Base-by-base conservation (phyloP, 2,888 invertebrate genomes). In the Endomychus coccineus region DNA sequence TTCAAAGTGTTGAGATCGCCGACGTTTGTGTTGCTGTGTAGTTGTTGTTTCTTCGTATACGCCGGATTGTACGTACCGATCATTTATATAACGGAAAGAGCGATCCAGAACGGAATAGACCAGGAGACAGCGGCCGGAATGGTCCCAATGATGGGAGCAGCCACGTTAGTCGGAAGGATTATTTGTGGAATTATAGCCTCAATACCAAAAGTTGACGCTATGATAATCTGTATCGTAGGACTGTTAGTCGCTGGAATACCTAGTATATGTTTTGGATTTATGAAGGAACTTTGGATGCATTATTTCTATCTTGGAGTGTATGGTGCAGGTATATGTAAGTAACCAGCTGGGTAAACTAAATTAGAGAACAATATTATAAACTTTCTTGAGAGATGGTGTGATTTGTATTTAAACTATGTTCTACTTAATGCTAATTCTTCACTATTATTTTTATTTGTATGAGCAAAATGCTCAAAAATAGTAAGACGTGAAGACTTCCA, bases 41-140 rank as follows among this genome's bases (percentile, higher is more conserved):
- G 59, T 1, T 64, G 66, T 28, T 64, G 86, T 6, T 79, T 82
- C 40, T 65, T 86, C 38, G 82, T 82, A 1, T 75, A 82, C 55
- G 71, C 84, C 58, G 86, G 85, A 44, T 77, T 84, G 53, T 84
- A 81, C 56, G 77, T 83, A n/a, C 86, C 87, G 0, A 88, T 79
- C 59, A 71, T 81, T 46, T 87, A 77, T 54, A 66, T 83, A 3
- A 52, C 54, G 64, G 69, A 67, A 45, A 64, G 77, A 42, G 76
- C 78, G 1, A 53, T 57, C 4, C 49, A 54, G 3, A 52, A 64
- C 19, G 67, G 66, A 1, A 68, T 75, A 15, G 64, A 67, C 1
- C 7, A 6, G 6, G 27, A 25, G 10, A 9, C 6, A 10, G 71
- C 75, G 1, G 70, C 74, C 23, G 71, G 74, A 46, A 62, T 84